phyloP scores from a whole-genome alignment of 2,113 vertebrate genomes.

The Nymphicus hollandicus region DNA sequence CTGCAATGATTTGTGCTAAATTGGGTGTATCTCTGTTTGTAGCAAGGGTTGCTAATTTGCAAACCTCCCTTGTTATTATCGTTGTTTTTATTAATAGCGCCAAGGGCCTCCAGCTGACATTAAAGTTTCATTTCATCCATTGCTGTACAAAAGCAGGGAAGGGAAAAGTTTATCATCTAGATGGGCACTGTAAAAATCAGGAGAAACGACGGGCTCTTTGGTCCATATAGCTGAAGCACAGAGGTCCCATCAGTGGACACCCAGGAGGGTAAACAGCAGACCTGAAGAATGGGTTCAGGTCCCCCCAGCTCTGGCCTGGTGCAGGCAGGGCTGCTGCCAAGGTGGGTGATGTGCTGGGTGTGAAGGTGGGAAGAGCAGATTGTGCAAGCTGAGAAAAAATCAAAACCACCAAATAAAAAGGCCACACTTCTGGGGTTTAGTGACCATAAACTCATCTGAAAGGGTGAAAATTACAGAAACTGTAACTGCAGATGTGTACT shows the following conservation, averaged over 20 bases:
- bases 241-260: neutral
- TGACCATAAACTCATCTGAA: neutral
- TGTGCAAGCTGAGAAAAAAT: neutral
- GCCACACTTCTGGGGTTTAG: neutral
- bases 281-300: neutral
- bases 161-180: neutral
- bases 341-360: neutral
- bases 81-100: slow-evolving; percentile 22
- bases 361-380: neutral
- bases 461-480: neutral
- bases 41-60: slow-evolving; percentile 56
- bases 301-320: neutral
- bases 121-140: neutral
- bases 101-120: slow-evolving; percentile 23
- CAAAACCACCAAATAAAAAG: neutral
- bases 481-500: neutral
- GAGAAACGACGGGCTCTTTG: neutral
- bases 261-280: neutral
- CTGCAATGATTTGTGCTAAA: slow-evolving; percentile 56
- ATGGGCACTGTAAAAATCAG: neutral
- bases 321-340: neutral
- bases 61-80: slow-evolving; percentile 45
- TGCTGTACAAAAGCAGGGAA: neutral
- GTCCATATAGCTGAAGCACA: neutral
- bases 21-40: slow-evolving; percentile 52